Evolutionary conservation across 1,140 invertebrate species (phyloP).

Genomic region (Rhopalosiphum padi): DNA sequence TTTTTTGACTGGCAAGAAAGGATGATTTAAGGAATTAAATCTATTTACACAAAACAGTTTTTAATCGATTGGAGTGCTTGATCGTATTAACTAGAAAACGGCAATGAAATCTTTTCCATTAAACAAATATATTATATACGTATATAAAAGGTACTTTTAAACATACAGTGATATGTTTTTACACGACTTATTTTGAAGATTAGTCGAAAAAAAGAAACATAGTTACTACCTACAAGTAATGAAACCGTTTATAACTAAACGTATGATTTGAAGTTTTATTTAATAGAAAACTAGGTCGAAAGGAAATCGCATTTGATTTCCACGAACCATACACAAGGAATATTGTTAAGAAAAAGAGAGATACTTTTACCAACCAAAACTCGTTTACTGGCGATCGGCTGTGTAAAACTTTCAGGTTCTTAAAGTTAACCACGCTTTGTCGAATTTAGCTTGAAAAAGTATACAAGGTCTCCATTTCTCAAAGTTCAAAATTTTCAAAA

Average conservation of each 20-base stretch:
- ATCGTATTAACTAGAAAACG: background rate
- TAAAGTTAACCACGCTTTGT: background rate
- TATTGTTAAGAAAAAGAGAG: background rate
- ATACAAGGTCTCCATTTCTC: background rate
- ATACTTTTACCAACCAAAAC: background rate
- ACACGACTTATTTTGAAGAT: background rate
- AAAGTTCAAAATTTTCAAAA: background rate
- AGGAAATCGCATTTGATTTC: background rate
- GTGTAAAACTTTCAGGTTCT: constrained; percentile 14
- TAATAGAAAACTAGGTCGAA: background rate
- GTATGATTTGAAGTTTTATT: background rate
- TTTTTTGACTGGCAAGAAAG: background rate
- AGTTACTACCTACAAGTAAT: background rate
- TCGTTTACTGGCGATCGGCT: background rate
- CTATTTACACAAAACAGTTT: background rate
- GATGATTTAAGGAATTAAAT: background rate
- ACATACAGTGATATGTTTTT: background rate
- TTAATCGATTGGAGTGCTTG: background rate
- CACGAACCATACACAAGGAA: background rate
- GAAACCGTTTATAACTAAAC: background rate
- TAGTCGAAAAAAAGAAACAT: background rate
- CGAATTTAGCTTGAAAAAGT: background rate
- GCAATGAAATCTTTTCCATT: background rate
- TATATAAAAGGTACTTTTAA: background rate
- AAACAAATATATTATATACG: background rate